Evolutionary conservation across 2,797 vertebrate genomes (phyloP).

Genomic region (Squalus acanthias): DNA sequence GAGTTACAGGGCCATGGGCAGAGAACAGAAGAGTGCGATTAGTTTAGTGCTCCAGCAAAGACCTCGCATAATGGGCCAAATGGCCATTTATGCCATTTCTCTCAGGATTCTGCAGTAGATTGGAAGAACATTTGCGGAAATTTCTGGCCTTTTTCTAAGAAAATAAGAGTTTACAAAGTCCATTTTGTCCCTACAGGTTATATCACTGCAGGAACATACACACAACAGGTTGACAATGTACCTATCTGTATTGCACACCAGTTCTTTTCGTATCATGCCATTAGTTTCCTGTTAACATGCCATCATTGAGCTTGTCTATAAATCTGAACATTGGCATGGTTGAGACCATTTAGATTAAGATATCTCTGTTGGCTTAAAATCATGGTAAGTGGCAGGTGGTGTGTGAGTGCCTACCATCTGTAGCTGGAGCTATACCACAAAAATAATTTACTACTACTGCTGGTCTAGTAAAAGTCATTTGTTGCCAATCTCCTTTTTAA

Average conservation of each 20-base stretch:
- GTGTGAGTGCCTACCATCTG: constrained; percentile 28
- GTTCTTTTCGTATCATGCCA: neutral
- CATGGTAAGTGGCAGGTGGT: constrained; percentile 30
- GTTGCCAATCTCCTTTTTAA: neutral
- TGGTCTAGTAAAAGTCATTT: constrained; percentile 4
- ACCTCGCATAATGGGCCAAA: neutral
- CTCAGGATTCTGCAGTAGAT: neutral
- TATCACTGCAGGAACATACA: neutral
- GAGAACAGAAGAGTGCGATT: no score
- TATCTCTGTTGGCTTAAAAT: constrained; percentile 19
- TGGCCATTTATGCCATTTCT: neutral
- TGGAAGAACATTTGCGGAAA: neutral
- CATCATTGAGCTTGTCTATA: constrained; percentile 1
- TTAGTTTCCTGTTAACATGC: neutral
- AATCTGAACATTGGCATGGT: neutral
- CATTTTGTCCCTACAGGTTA: neutral
- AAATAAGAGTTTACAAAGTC: neutral
- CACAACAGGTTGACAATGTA: neutral
- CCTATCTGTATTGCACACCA: neutral
- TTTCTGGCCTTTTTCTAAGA: neutral
- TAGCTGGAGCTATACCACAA: neutral
- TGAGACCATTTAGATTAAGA: constrained; percentile 23
- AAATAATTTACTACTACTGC: neutral
- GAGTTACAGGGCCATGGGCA: no score
- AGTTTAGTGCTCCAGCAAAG: neutral